phyloP scores from a whole-genome alignment of 2,888 invertebrate species.

The Xiphydria camelus region DNA sequence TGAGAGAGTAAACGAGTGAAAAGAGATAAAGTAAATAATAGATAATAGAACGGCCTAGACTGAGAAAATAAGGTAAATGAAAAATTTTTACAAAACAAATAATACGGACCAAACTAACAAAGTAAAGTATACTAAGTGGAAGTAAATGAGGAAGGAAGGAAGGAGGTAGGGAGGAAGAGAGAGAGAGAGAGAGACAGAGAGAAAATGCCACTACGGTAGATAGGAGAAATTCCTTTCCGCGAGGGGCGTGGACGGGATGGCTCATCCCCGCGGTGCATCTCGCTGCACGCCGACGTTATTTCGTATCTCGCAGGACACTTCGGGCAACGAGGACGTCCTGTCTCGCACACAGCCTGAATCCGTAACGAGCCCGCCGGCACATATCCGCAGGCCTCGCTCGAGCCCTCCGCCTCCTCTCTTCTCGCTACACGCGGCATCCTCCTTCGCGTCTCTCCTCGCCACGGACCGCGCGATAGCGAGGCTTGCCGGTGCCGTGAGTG shows the following conservation, averaged over 20 bases:
- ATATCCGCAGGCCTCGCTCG: conserved; percentile 41
- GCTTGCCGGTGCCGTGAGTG: too few species aligned
- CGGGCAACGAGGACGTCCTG: conserved; percentile 49
- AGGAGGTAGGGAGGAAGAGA: conserved; percentile 18
- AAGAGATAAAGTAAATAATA: too few species aligned
- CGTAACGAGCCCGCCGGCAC: conserved; percentile 47
- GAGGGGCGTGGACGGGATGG: neutral
- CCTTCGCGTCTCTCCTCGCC: too few species aligned
- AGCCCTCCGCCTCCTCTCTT: conserved; percentile 2
- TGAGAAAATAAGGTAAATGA: too few species aligned
- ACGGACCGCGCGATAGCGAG: too few species aligned
- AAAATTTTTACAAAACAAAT: too few species aligned
- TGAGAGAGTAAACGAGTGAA: too few species aligned
- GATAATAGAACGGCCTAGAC: too few species aligned
- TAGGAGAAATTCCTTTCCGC: conserved; percentile 7
- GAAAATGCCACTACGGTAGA: neutral
- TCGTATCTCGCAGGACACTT: conserved; percentile 48
- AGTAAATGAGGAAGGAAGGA: neutral
- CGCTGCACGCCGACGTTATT: conserved; percentile 39
- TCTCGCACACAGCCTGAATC: conserved; percentile 39
- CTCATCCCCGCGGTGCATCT: neutral
- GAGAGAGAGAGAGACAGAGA: conserved; percentile 13
- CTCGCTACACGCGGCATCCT: too few species aligned
- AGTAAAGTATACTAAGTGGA: too few species aligned
- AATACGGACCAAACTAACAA: too few species aligned